phyloP scores from a whole-genome alignment of 2,797 vertebrate genomes.

The Enteromius radiatus region DNA sequence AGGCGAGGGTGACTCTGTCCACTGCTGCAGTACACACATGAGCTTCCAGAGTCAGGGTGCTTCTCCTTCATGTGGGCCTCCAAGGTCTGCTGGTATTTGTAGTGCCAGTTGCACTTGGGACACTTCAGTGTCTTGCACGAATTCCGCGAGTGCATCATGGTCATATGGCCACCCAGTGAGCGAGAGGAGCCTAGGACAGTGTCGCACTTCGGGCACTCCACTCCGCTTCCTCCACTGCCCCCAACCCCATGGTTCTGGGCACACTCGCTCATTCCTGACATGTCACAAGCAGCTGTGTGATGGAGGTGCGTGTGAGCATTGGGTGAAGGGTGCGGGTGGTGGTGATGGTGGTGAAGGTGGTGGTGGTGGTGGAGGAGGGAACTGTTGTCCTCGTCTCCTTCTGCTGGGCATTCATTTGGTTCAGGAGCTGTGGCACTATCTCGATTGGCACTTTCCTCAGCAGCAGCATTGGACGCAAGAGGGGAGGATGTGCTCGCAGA shows the following conservation, averaged over 20 bases:
- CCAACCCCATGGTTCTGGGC: slow-evolving; percentile 80
- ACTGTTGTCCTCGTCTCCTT: slow-evolving; percentile 93
- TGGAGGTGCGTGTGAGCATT: slow-evolving; percentile 81
- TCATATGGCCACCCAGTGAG: slow-evolving; percentile 98
- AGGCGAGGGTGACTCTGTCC: slow-evolving; percentile 96
- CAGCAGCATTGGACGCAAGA: slow-evolving; percentile 77
- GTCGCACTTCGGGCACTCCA: slow-evolving; percentile 99
- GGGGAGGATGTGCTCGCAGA: slow-evolving; percentile 73
- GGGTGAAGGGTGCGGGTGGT: slow-evolving; percentile 83
- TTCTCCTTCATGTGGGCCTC: slow-evolving; percentile 99
- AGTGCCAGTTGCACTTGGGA: slow-evolving; percentile 99
- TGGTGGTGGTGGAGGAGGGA: slow-evolving; percentile 82
- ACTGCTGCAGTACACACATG: slow-evolving; percentile 93
- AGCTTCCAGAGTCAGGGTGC: slow-evolving; percentile 94
- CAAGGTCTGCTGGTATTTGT: slow-evolving; percentile 99
- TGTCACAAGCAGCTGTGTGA: slow-evolving; percentile 88
- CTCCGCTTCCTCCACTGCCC: slow-evolving; percentile 85
- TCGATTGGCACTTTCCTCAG: slow-evolving; percentile 99
- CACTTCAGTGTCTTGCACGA: slow-evolving; percentile 99
- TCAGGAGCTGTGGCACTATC: slow-evolving; percentile 99
- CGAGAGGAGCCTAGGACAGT: slow-evolving; percentile 95
- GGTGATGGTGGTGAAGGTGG: slow-evolving; percentile 88
- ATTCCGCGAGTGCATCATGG: slow-evolving; percentile 99
- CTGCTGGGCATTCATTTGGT: slow-evolving; percentile 96
- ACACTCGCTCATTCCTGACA: slow-evolving; percentile 89